Evolutionary conservation across 2,113 vertebrate genomes (phyloP), one percentile per base, ranked within the genome.

Genomic region (Alouatta palliata): DNA sequence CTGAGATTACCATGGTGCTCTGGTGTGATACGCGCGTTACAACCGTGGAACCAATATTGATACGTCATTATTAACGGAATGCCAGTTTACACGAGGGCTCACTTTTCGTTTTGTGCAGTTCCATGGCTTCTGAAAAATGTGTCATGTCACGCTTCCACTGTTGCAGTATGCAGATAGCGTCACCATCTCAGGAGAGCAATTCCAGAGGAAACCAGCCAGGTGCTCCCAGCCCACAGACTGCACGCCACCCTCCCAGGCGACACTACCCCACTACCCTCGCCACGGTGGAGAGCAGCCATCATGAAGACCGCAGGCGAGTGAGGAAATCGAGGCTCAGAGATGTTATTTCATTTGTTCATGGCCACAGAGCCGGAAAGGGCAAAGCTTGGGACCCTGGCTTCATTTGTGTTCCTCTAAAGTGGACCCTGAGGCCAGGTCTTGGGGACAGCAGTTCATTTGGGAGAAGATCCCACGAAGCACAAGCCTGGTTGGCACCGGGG

Each of bases 11-110:
- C 58, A 2, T 56, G 17, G 45, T 30, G 17, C 49, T 30, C 20
- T 30, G 11, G 16, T 20, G 30, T 23, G 37, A 8, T 58, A 8
- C 10, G 0, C 11, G n/a, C 19, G 8, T 9, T n/a, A 6, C 10
- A 8, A 17, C 5, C 3, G 40, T 49, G 54, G 66, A 52, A 37
- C 6, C 75, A 61, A 47, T 49, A 77, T 6, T 5, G 27, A 64
- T 32, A 40, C 13, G 37, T 56, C 20, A 25, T 35, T 35, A 64
- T 73, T 43, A 73, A 77, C 35, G 21, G 21, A 86, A n/a, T 35
- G 45, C 17, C 16, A 27, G 52, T 11, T 49, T 61, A 11, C 43
- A 8, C 8, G 5, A 40, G 21, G 14, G 17, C n/a, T 79, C 35
- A 7, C 32, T 37, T 68, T 32, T 43, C 14, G 5, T 16, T 21